Evolutionary conservation across 2,888 invertebrate genomes (phyloP).

Genomic region (Hedychridium roseum): DNA sequence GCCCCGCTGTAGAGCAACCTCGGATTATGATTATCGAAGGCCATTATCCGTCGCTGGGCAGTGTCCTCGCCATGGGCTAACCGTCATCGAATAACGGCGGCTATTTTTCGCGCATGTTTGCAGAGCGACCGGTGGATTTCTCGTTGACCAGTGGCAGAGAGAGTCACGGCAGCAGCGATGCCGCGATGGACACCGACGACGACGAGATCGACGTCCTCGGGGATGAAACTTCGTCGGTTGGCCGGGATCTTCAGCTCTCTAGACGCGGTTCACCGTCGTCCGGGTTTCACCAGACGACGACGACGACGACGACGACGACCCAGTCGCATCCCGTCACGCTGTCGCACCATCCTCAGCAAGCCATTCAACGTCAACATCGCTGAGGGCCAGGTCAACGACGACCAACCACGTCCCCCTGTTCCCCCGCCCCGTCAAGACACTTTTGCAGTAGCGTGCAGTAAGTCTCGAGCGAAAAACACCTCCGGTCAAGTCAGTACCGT

Average conservation of each 20-base stretch:
- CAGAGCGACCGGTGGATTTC: slow-evolving; percentile 60
- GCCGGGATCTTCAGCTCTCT: slow-evolving; percentile 29
- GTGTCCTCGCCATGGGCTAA: too few species aligned
- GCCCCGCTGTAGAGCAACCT: too few species aligned
- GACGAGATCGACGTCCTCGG: slow-evolving; percentile 61
- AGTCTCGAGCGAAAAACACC: too few species aligned
- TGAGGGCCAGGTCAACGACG: too few species aligned
- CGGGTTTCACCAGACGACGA: slow-evolving; percentile 45
- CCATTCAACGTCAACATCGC: slow-evolving; percentile 58
- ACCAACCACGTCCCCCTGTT: too few species aligned
- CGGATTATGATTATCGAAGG: too few species aligned
- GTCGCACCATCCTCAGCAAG: slow-evolving; percentile 46
- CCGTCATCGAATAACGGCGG: too few species aligned
- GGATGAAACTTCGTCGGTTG: slow-evolving; percentile 51
- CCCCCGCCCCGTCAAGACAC: too few species aligned
- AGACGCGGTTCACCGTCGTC: slow-evolving; percentile 43
- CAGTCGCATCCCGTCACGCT: slow-evolving; percentile 37
- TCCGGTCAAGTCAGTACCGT: too few species aligned
- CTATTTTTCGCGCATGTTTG: too few species aligned
- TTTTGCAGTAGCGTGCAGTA: too few species aligned
- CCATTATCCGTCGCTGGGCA: too few species aligned
- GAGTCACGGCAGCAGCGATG: slow-evolving; percentile 60
- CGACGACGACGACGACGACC: background rate
- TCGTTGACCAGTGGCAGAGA: slow-evolving; percentile 53
- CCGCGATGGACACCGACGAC: slow-evolving; percentile 52